Evolutionary conservation across 2,797 vertebrate species (phyloP).

Genomic region (Pantherophis alleghaniensis): DNA sequence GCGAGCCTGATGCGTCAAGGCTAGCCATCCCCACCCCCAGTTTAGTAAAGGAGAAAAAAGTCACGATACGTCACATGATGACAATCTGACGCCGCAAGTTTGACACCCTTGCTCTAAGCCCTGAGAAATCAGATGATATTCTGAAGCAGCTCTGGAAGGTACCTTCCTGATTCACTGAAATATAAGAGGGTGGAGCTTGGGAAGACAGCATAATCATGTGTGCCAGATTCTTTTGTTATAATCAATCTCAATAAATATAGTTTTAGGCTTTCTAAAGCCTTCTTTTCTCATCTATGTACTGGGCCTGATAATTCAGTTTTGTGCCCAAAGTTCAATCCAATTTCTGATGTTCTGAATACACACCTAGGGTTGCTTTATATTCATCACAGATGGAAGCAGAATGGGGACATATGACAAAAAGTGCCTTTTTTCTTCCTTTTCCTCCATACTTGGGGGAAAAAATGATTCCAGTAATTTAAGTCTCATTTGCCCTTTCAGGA

Average conservation of each 20-base stretch:
- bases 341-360: neutral
- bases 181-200: neutral
- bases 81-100: too few species aligned
- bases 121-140: neutral
- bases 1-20: fast-evolving
- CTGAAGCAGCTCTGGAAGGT: neutral
- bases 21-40: too few species aligned
- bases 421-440: too few species aligned
- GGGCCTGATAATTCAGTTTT: neutral
- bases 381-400: neutral
- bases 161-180: neutral
- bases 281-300: neutral
- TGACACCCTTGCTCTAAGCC: neutral
- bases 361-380: neutral
- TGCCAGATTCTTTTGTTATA: neutral
- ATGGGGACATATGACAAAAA: neutral
- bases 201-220: neutral
- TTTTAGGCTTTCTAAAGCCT: neutral
- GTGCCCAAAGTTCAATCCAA: neutral
- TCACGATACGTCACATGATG: too few species aligned
- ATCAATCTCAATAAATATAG: neutral
- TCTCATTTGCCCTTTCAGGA: neutral
- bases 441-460: neutral
- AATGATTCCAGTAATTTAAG: neutral
- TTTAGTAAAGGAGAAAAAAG: too few species aligned